These are phyloP conservation scores for Tetropium fuscum DNA, from an alignment of 2,888 invertebrate species.

Conservation along the genomic window DNA sequence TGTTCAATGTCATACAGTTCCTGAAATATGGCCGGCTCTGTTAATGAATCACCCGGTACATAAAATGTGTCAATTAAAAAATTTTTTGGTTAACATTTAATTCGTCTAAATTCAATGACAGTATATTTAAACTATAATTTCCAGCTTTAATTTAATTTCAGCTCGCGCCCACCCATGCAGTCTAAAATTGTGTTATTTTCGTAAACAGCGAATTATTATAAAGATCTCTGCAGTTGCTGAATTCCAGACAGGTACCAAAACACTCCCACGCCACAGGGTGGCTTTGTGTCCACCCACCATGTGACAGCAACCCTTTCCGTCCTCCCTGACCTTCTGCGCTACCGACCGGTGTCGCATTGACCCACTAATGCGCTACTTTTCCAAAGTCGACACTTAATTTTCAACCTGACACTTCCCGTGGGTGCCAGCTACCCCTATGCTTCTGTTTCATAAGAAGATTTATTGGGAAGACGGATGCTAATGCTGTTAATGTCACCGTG, in stretches of 20 bases:
- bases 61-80: too few relatives aligned
- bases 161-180: too few relatives aligned
- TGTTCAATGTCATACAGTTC: too few relatives aligned
- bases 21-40: too few relatives aligned
- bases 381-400: slow-evolving; percentile 15
- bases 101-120: too few relatives aligned
- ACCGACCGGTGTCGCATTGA: slow-evolving; percentile 26
- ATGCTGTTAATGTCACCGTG: slow-evolving; percentile 46
- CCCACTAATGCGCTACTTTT: slow-evolving; percentile 29
- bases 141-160: too few relatives aligned
- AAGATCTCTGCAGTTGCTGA: too few relatives aligned
- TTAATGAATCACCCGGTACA: too few relatives aligned
- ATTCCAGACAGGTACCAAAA: slow-evolving; percentile 45
- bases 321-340: slow-evolving; percentile 18
- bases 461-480: slow-evolving; percentile 39
- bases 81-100: too few relatives aligned
- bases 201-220: too few relatives aligned
- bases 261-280: slow-evolving; percentile 47
- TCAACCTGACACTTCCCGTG: slow-evolving; percentile 12
- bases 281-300: slow-evolving; percentile 41
- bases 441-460: slow-evolving; percentile 48
- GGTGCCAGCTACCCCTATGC: slow-evolving; percentile 34
- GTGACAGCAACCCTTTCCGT: slow-evolving; percentile 44
- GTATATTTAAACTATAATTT: too few relatives aligned
- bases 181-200: too few relatives aligned